Percentiles rank a stretch among this genome's conserved stretches.
Conservation (phyloP, 2,113 vertebrate genomes). For the Thymallus thymallus region DNA sequence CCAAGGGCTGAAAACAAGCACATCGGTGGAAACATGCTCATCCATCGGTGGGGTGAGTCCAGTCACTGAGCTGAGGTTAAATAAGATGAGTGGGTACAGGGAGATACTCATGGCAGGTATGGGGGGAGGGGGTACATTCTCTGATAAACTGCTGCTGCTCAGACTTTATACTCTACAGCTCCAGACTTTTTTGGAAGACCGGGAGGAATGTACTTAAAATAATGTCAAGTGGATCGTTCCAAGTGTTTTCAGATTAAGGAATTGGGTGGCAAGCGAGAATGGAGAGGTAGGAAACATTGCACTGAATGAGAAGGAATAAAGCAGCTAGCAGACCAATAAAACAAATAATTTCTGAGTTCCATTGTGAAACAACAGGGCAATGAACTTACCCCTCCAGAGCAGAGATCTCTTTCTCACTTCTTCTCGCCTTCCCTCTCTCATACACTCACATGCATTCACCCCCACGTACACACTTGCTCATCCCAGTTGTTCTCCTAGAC, state of each 20-base stretch:
- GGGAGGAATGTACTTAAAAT: not conserved
- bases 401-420: not conserved
- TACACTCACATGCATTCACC: slow-evolving; percentile 6
- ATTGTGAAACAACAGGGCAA: not conserved
- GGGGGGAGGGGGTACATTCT: not conserved
- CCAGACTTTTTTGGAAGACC: not conserved
- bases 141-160: not conserved
- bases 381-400: not conserved
- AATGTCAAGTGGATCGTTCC: too few species aligned
- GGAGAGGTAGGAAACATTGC: not conserved
- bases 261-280: not conserved
- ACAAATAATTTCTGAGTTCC: not conserved
- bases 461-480: slow-evolving; percentile 44
- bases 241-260: not conserved
- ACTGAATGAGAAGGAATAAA: not conserved
- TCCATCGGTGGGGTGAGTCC: not conserved
- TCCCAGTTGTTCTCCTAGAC: slow-evolving; percentile 61
- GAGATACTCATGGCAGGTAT: not conserved
- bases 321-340: not conserved
- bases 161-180: not conserved
- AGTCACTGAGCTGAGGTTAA: not conserved
- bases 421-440: not conserved
- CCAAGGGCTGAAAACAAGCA: not conserved
- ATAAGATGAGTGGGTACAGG: not conserved
- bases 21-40: too few species aligned